Evolutionary conservation across 1,140 invertebrate genomes (phyloP), one percentile per base, ranked within the genome.

Genomic region (Lepidotrigona ventralis): DNA sequence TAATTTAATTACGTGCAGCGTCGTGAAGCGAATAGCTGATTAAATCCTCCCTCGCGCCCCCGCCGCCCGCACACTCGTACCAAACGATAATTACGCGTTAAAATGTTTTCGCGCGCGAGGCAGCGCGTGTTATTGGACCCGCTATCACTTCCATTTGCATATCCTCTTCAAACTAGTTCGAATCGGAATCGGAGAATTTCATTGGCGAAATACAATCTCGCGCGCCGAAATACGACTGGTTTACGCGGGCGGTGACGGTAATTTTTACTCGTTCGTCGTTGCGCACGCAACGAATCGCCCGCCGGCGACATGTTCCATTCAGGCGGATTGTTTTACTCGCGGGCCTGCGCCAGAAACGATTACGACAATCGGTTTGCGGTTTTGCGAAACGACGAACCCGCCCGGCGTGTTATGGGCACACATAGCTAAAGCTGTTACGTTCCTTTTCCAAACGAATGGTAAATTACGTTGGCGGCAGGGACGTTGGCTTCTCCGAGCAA

Each of bases 71-170:
- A 6, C 39, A 8, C 6, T 8, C 39, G 39, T 46, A 46, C 39
- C 39, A 46, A 46, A 26, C 39, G 78, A 72, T 80, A 80, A 80
- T 80, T 71, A 60, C 68, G 33, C n/a, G 78, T 72, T 80, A 72
- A 72, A 80, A 72, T 80, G 69, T 72, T 72, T 72, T 56, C 26
- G 23, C 39, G n/a, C 14, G 21, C 14, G 14, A 8, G 15, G 1
- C 14, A 14, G 26, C n/a, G n/a, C 21, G 56, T 53, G 60, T 72
- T 72, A 80, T 80, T 71, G 29, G n/a, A 72, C 33, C 58, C 26
- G 17, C 11, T 60, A 12, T 29, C 53, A 26, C 53, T 21, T n/a
- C 29, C 9, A 80, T 80, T 63, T 72, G 54, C 68, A 72, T 63
- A 23, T 51, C 39, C 56, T 1, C 19, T 64, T n/a, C 74, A 29